Evolutionary conservation across 1,140 invertebrate species (phyloP).

Genomic region (Zophobas morio): DNA sequence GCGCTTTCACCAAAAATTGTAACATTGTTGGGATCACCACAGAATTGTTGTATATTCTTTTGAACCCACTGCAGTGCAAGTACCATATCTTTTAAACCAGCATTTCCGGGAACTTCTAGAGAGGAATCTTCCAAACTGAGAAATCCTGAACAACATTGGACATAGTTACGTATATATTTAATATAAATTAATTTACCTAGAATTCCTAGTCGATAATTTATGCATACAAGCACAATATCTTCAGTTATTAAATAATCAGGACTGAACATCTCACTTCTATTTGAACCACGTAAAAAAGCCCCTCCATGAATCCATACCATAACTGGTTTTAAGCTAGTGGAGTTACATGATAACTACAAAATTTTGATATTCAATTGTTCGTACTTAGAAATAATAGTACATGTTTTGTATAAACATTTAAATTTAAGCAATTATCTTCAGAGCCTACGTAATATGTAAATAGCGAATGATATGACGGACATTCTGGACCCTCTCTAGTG

Average conservation of each 20-base stretch:
- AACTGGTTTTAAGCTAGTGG: conserved; percentile 67
- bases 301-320: conserved; percentile 80
- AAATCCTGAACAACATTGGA: conserved; percentile 50
- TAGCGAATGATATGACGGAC: conserved; percentile 53
- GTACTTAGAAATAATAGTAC: conserved; percentile 35
- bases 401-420: conserved; percentile 55
- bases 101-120: conserved; percentile 71
- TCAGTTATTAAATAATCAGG: conserved; percentile 76
- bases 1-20: conserved; percentile 70
- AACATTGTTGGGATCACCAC: conserved; percentile 66
- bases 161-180: background rate
- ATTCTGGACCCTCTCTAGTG: conserved; percentile 66
- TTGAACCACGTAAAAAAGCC: conserved; percentile 72
- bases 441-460: conserved; percentile 45
- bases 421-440: conserved; percentile 57
- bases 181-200: conserved; percentile 68
- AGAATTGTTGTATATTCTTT: conserved; percentile 69
- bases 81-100: conserved; percentile 74
- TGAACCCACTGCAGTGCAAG: conserved; percentile 72
- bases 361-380: background rate
- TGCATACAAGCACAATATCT: conserved; percentile 67
- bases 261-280: conserved; percentile 69
- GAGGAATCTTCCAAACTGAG: conserved; percentile 61
- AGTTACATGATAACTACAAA: conserved; percentile 1
- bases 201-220: conserved; percentile 68